Base-by-base conservation (phyloP, 2,888 invertebrate species). In the Dryomyza anilis region DNA sequence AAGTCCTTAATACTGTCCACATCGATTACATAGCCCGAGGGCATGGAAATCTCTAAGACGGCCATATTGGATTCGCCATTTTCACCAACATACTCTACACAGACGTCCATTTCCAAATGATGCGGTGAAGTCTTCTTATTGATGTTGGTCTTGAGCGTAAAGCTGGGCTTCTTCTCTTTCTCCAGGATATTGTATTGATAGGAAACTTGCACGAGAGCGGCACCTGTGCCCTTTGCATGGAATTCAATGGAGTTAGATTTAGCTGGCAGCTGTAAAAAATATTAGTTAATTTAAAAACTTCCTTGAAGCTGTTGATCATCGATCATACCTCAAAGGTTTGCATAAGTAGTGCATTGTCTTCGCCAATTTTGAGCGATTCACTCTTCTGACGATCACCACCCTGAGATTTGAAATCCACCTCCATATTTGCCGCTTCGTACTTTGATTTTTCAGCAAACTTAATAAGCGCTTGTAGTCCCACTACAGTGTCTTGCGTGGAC, bases 11-110 rank as follows among this genome's bases (percentile, higher is more conserved):
- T 84, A 0, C 89, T 91, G 74, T 90, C 89, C 73, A 88, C 85
- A 73, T 95, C 94, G 0, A 93, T 92, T 0, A 92, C 88, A 80
- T 93, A 97, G 25, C 97, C 96, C 0, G 95, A 95, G 0, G 96
- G 95, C 67, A 97, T 85, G 65, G 89, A 89, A 0, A 96, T 91
- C 76, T 95, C 95, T 86, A 96, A 89, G 1, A 96, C 90, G n/a
- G 95, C 93, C 89, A 96, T 91, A 70, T 96, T 96, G 70, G 91
- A 89, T 27, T 88, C 86, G 73, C 88, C 87, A 36, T 87, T 75
- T 8, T 73, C 75, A 23, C 78, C 82, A 5, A 74, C 70, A 23
- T 85, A 93, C 88, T 90, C 89, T 52, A 91, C 88, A 77, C 95
- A 96, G 55, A 95, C 88, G 10, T 91, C 92, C 33, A 95, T 85